Evolutionary conservation across 2,888 invertebrate genomes (phyloP).

Genomic region (Athetis lepigone): DNA sequence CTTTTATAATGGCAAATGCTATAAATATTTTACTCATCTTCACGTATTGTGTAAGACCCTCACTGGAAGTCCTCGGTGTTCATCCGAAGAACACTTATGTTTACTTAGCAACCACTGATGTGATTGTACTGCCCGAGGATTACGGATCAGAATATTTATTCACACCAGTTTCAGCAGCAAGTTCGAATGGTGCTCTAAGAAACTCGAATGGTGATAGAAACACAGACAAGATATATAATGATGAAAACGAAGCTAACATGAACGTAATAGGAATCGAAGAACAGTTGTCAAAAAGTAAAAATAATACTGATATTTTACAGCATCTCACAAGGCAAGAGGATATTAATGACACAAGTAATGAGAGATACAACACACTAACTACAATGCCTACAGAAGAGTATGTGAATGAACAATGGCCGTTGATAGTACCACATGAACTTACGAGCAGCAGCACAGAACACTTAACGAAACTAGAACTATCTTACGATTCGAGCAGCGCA

Average conservation of each 20-base stretch:
- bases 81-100: slow-evolving; percentile 61
- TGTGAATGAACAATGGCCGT: slow-evolving; percentile 27
- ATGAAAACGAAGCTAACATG: background rate
- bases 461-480: slow-evolving; percentile 5
- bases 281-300: background rate
- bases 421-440: slow-evolving; percentile 4
- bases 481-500: background rate
- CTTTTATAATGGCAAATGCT: slow-evolving; percentile 31
- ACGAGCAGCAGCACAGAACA: slow-evolving; percentile 33
- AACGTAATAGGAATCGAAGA: slow-evolving; percentile 10
- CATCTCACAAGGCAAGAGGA: background rate
- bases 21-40: slow-evolving; percentile 17
- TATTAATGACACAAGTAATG: background rate
- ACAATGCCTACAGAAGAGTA: slow-evolving; percentile 7
- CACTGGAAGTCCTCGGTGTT: slow-evolving; percentile 36
- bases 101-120: slow-evolving; percentile 53
- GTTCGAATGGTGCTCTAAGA: slow-evolving; percentile 4
- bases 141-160: slow-evolving; percentile 52
- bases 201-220: slow-evolving; percentile 3
- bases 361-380: background rate
- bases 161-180: slow-evolving; percentile 15
- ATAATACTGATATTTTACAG: background rate
- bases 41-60: slow-evolving; percentile 4
- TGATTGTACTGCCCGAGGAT: slow-evolving; percentile 65
- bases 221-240: background rate